phyloP scores from a whole-genome alignment of 2,113 vertebrate genomes.

The Polypterus bichir region DNA sequence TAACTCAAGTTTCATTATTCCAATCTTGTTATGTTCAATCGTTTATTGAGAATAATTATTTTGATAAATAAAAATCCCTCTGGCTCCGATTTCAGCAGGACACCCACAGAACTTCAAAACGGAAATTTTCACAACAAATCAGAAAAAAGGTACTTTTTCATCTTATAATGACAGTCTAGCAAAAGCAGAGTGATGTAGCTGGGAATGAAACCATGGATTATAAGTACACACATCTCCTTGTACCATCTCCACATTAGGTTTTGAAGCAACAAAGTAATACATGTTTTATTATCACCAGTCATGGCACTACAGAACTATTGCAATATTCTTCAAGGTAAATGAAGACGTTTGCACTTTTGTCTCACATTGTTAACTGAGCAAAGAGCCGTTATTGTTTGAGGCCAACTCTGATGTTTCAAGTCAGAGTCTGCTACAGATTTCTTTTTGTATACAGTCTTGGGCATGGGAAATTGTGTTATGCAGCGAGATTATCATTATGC shows the following conservation, averaged over 20 bases:
- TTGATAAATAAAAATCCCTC: conserved; percentile 25
- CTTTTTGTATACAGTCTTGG: no score
- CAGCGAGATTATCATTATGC: no score
- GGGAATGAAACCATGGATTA: no score
- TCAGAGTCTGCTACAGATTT: not conserved
- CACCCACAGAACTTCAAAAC: conserved; percentile 71
- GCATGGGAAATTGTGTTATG: no score
- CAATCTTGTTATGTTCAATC: conserved; percentile 22
- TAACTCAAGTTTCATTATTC: conserved; percentile 11
- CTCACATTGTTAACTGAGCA: not conserved
- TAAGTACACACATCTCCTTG: no score
- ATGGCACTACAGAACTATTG: no score
- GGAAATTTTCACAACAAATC: conserved; percentile 65
- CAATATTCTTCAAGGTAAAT: not conserved
- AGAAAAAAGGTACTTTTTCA: conserved; percentile 60
- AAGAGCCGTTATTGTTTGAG: not conserved
- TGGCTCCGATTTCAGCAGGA: conserved; percentile 52
- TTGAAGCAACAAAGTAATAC: no score
- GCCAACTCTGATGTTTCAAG: not conserved
- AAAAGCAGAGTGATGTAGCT: no score
- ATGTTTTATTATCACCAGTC: no score
- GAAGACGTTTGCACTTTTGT: not conserved
- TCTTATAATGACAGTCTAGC: conserved; percentile 13
- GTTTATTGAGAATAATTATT: conserved; percentile 17
- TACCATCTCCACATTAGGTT: no score